Evolutionary conservation across 1,140 invertebrate species (phyloP), one percentile per base, ranked within the genome.

Genomic region (Phymastichus coffea): DNA sequence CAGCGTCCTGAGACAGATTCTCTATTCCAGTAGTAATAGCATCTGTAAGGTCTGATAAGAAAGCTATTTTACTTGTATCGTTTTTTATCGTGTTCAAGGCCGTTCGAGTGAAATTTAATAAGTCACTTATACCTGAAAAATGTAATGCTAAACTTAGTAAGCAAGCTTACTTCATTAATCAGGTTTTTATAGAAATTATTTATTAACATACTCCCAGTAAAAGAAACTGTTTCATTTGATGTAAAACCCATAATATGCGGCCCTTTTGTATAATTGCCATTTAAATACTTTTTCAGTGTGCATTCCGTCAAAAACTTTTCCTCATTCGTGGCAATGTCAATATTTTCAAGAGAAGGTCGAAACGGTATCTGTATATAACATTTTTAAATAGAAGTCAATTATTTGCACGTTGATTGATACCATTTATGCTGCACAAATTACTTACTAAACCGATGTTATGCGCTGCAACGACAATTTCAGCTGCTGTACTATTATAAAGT

Each of bases 181-280:
- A n/a, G n/a, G n/a, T n/a, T n/a, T n/a, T n/a, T n/a, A n/a, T n/a
- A n/a, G n/a, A n/a, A n/a, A n/a, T n/a, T 33, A 33, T 33, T 12
- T 7, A 33, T 33, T 33, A 33, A 44, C 41, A 19, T 61, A 85
- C 83, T 76, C 76, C 81, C 70, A 28, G 83, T 81, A 8, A 85
- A 79, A 40, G 83, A 74, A 53, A 85, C 80, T 14, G 82, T 83
- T 67, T 86, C 84, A 61, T 83, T 78, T 1, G 83, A 79, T 30
- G 84, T 85, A 61, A 81, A 85, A 19, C 84, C 84, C n/a, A 80
- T 83, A 48, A 86, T 76, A 35, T 83, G 78, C 14, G 84, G 83
- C 20, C 84, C 77, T 25, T 82, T 79, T 12, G 75, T 77, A 19
- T 81, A 82, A 48, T 76, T 77, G 49, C 81, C 82, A 38, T 76